Evolutionary conservation across 1,140 invertebrate species (phyloP), one percentile per base, ranked within the genome.

Genomic region (Aphidius gifuensis): DNA sequence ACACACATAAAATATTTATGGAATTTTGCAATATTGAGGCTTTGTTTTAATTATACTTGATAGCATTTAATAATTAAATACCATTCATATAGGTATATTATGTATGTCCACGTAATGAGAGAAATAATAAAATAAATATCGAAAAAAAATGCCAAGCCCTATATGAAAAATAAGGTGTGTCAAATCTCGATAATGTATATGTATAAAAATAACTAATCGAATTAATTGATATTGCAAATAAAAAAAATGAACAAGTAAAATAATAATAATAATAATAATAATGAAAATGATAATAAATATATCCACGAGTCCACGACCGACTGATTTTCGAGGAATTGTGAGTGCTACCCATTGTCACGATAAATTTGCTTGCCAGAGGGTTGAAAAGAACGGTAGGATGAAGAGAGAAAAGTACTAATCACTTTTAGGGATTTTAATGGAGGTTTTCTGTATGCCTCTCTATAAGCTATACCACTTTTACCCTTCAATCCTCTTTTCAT

Each of bases 361-460:
- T 61, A 56, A 61, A 61, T 56, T 61, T 54, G 45, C 11, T 38
- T 5, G 42, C 5, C 48, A 64, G 23, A 44, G 60, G 40, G 44
- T 23, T 32, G 23, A 62, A 50, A 60, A 43, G 54, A 23, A n/a
- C 42, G 43, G 58, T 50, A 57, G 56, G 65, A 23, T 48, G 56
- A 50, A 59, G 49, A 42, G 40, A 65, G 64, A 62, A 68, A 58
- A 74, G 76, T 77, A 79, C 78, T 80, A 80, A 81, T 81, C 78
- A 80, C 78, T 81, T 80, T 74, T 77, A 75, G 76, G 74, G 78
- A 80, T 76, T 80, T 79, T 81, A 81, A 80, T 80, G 80, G 80
- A 80, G 78, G 74, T 80, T 80, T 80, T 80, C 80, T 81, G 80
- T 80, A 79, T 75, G 69, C 73, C 74, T 75, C 76, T 75, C 62